Evolutionary conservation across 2,888 invertebrate species (phyloP).

Genomic region (Amorpha juglandis): DNA sequence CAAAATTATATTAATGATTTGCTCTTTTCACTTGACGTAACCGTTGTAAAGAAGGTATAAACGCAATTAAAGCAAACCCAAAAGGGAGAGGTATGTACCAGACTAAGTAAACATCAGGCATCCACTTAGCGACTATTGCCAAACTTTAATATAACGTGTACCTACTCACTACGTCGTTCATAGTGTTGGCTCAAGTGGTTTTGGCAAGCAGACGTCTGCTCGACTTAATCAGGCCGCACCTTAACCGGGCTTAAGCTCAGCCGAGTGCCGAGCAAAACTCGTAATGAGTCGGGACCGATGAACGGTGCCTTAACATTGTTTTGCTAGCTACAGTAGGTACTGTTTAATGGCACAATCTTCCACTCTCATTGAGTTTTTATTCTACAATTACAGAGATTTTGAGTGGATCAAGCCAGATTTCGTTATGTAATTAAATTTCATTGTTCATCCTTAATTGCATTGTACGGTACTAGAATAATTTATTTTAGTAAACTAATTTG

Average conservation of each 20-base stretch:
- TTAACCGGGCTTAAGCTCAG: constrained; percentile 64
- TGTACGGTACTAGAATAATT: neutral
- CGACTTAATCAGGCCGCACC: constrained; percentile 75
- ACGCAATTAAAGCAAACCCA: constrained; percentile 49
- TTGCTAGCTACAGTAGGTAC: constrained; percentile 59
- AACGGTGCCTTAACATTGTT: constrained; percentile 52
- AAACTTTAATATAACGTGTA: constrained; percentile 67
- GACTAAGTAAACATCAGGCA: constrained; percentile 57
- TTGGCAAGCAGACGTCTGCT: constrained; percentile 74
- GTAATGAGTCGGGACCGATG: constrained; percentile 74
- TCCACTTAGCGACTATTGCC: constrained; percentile 62
- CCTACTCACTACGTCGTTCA: constrained; percentile 51
- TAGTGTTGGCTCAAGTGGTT: constrained; percentile 68
- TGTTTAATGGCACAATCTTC: constrained; percentile 35
- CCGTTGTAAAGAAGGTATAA: constrained; percentile 38
- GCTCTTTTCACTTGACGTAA: constrained; percentile 37
- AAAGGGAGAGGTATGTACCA: constrained; percentile 47
- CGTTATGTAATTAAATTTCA: constrained; percentile 16
- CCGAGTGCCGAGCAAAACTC: constrained; percentile 61
- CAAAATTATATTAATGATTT: constrained; percentile 33
- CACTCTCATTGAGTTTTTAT: constrained; percentile 21
- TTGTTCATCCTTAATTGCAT: constrained; percentile 14
- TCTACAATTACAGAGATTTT: constrained; percentile 18
- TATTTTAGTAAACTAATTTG: neutral
- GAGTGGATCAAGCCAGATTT: constrained; percentile 10